These are phyloP conservation scores for Eulemur coronatus DNA, from an alignment of 2,797 vertebrate species.

Conservation along the genomic window DNA sequence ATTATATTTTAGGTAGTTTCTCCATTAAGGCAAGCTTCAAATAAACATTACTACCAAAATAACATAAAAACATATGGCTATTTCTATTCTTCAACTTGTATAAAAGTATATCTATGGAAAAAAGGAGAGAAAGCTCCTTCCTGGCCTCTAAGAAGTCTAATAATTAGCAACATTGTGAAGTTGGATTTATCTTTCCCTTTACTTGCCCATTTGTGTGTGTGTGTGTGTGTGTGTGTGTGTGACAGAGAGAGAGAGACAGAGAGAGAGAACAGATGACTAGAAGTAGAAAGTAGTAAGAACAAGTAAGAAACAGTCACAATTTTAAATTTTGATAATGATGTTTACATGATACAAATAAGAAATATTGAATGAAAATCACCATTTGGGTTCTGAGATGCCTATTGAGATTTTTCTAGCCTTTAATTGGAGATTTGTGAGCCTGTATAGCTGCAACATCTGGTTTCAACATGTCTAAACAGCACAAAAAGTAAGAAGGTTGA, in stretches of 20 bases:
- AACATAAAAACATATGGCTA: slow-evolving; percentile 68
- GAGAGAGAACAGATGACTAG: not conserved
- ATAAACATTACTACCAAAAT: slow-evolving; percentile 66
- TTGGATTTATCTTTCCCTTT: not conserved
- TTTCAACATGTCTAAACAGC: slow-evolving; percentile 95
- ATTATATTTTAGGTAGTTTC: not conserved
- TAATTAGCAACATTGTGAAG: slow-evolving; percentile 9
- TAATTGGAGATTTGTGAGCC: slow-evolving; percentile 65
- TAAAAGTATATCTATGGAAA: slow-evolving; percentile 49
- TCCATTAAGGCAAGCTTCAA: slow-evolving; percentile 60
- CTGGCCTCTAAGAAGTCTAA: slow-evolving; percentile 72
- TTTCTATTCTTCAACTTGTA: slow-evolving; percentile 67
- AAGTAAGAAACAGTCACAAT: not conserved
- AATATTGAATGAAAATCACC: slow-evolving; percentile 65
- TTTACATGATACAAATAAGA: slow-evolving; percentile 65
- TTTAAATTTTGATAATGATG: slow-evolving; percentile 76
- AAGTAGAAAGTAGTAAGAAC: not conserved
- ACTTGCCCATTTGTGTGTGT: not conserved
- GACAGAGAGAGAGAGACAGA: not conserved
- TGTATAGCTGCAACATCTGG: slow-evolving; percentile 90
- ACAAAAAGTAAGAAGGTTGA: slow-evolving; percentile 91
- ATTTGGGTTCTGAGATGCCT: slow-evolving; percentile 80
- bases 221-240: not conserved
- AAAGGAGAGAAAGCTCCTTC: slow-evolving; percentile 59
- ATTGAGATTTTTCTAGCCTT: slow-evolving; percentile 79